Conservation (phyloP, 2,888 invertebrate genomes). For the Megamerina dolium region DNA sequence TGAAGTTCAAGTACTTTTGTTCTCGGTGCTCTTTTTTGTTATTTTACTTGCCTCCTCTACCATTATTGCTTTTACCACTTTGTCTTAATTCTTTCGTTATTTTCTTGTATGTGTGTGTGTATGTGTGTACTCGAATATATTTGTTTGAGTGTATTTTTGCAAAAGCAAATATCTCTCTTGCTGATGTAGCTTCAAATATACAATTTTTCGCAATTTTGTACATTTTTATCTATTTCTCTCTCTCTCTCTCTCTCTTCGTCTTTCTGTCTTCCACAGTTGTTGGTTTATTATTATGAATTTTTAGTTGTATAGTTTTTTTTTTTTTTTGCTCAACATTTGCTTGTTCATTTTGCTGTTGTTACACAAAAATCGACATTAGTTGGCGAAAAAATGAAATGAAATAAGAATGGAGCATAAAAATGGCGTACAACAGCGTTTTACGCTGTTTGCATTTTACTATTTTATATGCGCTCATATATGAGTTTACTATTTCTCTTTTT, state of each 20-base stretch:
- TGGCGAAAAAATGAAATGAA: neutral
- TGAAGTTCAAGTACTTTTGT: neutral
- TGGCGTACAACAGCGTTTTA: conserved; percentile 33
- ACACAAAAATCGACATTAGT: neutral
- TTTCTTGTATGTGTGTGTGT: too few relatives aligned
- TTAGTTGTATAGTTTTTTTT: neutral
- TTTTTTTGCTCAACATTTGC: too few relatives aligned
- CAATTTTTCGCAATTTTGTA: too few relatives aligned
- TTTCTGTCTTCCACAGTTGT: neutral
- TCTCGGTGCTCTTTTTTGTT: neutral
- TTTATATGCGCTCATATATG: neutral
- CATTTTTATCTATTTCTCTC: too few relatives aligned
- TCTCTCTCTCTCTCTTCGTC: too few relatives aligned
- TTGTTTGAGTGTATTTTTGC: too few relatives aligned
- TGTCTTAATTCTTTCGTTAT: too few relatives aligned
- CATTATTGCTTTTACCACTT: too few relatives aligned
- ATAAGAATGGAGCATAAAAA: conserved; percentile 11
- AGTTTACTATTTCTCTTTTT: too few relatives aligned
- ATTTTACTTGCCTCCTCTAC: too few relatives aligned
- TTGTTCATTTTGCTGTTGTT: neutral
- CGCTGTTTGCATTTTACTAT: conserved; percentile 11
- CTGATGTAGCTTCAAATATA: neutral
- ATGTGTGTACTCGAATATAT: too few relatives aligned
- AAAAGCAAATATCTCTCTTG: neutral
- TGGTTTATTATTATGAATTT: neutral